phyloP scores from a whole-genome alignment of 2,113 vertebrate species.

The Passerina amoena region DNA sequence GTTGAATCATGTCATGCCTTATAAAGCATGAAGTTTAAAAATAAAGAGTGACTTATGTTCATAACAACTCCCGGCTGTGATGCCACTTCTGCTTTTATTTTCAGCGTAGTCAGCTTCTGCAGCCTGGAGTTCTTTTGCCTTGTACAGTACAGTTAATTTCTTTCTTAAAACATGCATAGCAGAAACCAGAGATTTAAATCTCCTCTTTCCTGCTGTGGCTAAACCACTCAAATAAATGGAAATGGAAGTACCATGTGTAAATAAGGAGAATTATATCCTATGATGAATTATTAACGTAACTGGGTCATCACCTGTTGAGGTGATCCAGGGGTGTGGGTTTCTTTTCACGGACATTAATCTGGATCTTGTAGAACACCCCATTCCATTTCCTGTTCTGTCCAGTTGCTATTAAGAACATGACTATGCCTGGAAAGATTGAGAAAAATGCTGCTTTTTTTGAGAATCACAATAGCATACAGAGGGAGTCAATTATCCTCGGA shows the following conservation, averaged over 20 bases:
- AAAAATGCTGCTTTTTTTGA: slow-evolving; percentile 30
- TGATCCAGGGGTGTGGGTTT: neutral
- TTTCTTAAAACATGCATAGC: neutral
- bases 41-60: neutral
- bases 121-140: neutral
- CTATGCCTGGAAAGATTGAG: slow-evolving; percentile 43
- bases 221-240: neutral
- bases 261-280: neutral
- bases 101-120: neutral
- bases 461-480: slow-evolving; percentile 35
- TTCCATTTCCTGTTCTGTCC: neutral
- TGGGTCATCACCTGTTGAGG: slow-evolving; percentile 10
- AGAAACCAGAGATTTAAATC: slow-evolving; percentile 30
- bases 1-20: neutral
- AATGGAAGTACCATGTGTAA: neutral
- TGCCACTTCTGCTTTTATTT: slow-evolving; percentile 23
- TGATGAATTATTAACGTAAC: neutral
- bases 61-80: neutral
- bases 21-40: slow-evolving; percentile 35
- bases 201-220: slow-evolving; percentile 12
- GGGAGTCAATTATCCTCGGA: neutral
- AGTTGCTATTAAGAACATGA: neutral
- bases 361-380: neutral
- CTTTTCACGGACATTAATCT: neutral
- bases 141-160: neutral